Evolutionary conservation across 2,888 invertebrate genomes (phyloP), one percentile per base, ranked within the genome.

Genomic region (Junonia oenone): DNA sequence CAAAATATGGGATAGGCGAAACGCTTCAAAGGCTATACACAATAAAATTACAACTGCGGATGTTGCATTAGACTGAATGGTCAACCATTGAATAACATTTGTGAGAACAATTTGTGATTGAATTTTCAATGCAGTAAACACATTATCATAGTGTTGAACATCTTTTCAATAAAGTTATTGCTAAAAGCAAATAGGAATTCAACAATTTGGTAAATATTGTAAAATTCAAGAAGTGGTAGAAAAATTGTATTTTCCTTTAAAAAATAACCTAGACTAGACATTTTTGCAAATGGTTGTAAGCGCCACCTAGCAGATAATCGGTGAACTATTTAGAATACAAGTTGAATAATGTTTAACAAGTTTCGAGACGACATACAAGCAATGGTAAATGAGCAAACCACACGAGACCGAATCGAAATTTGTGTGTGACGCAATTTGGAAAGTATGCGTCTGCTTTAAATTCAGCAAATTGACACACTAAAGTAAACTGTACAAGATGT

Each of bases 361-460:
- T 47, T 56, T 47, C 19, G 15, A 55, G 38, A 35, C 13, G 37
- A 45, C 29, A 35, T 26, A 47, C 43, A 33, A 51, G 31, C 48
- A 33, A 11, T 8, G 33, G 49, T 49, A 51, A 63, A 53, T 52
- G 48, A 29, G 33, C 52, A 53, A 56, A 53, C 52, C 37, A 51
- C 58, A 55, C 45, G 60, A 58, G 60, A 66, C 31, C 65, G 66
- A 69, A 62, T 79, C 82, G 71, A 86, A 85, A 77, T 78, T 75
- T 65, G 59, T 69, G 81, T 68, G 72, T 87, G 86, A 88, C 85
- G 86, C 82, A 79, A 83, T 78, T 76, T 77, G 75, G 81, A 84
- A 88, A 85, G 84, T 80, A 86, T 83, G 81, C 67, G 74, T 71
- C 76, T 81, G 78, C 74, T 82, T 79, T 69, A 74, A 75, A 83